A percentile compares a stretch with the other conserved stretches of the same genome.
phyloP scores from a whole-genome alignment of 2,797 vertebrate genomes.

The Neostethus bicornis region DNA sequence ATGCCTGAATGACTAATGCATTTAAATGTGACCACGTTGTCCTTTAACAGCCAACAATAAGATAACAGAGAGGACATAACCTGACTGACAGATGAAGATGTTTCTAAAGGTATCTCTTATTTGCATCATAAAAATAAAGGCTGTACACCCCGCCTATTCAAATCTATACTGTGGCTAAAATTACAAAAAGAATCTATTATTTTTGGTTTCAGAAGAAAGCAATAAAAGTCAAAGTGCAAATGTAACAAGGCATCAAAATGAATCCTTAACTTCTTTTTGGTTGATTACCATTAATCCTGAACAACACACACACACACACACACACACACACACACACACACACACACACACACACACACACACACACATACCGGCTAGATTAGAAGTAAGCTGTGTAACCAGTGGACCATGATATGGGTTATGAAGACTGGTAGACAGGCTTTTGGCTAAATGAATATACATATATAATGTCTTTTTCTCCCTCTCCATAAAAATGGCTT shows the following conservation, averaged over 20 bases:
- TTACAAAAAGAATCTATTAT: background rate
- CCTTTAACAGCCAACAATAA: slow-evolving; percentile 50
- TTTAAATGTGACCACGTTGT: slow-evolving; percentile 54
- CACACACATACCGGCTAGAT: background rate
- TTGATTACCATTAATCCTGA: slow-evolving; percentile 31
- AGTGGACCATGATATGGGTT: slow-evolving; percentile 18
- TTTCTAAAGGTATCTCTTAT: slow-evolving; percentile 14
- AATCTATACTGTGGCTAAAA: slow-evolving; percentile 31
- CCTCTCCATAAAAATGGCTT: slow-evolving; percentile 14
- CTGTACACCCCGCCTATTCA: slow-evolving; percentile 23
- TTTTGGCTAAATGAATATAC: slow-evolving; percentile 42
- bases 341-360: background rate
- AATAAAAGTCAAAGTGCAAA: slow-evolving; percentile 49
- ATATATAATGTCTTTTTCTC: slow-evolving; percentile 31
- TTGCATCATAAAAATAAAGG: slow-evolving; percentile 28
- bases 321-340: background rate
- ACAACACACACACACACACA: slow-evolving; percentile 1
- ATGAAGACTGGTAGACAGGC: slow-evolving; percentile 38
- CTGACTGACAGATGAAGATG: slow-evolving; percentile 35
- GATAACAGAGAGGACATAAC: slow-evolving; percentile 63
- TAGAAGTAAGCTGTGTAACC: slow-evolving; percentile 23
- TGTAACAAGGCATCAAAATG: slow-evolving; percentile 35
- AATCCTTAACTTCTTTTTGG: slow-evolving; percentile 44
- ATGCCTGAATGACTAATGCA: slow-evolving; percentile 62
- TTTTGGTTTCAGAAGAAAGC: slow-evolving; percentile 42